A percentile compares a stretch with the other conserved stretches of the same genome.
These are phyloP conservation scores for Hylomyscus alleni DNA, from an alignment of 2,797 vertebrate genomes.

Conservation along the genomic window DNA sequence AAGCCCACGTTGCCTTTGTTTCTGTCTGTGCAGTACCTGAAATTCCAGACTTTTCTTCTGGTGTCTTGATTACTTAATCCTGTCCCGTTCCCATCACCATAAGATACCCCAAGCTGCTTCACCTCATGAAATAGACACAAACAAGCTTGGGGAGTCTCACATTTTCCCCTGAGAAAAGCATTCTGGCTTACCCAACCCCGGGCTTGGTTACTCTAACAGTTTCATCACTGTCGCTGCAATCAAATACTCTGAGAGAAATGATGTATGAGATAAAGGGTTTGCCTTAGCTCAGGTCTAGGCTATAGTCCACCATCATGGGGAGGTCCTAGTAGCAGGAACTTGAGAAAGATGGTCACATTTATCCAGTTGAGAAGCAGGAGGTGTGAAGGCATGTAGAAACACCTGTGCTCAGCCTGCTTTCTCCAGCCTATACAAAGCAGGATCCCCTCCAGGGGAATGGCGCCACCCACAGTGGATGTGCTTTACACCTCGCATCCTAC, in stretches of 20 bases:
- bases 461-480: no score
- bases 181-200: background rate
- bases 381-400: no score
- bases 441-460: background rate
- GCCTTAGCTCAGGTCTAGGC: background rate
- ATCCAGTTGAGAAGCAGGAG: background rate
- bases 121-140: background rate
- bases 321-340: background rate
- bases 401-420: background rate
- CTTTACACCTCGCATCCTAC: background rate
- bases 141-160: background rate
- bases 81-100: background rate
- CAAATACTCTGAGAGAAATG: background rate
- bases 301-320: background rate
- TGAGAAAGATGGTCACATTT: background rate
- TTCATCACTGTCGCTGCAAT: background rate
- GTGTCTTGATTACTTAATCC: background rate
- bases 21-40: background rate
- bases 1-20: background rate
- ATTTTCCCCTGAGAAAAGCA: background rate
- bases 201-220: background rate
- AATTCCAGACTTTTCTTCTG: constrained; percentile 45
- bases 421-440: no score
- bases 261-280: background rate
- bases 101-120: background rate